Base-by-base conservation (phyloP, 2,888 invertebrate genomes). In the Spodoptera exigua region DNA sequence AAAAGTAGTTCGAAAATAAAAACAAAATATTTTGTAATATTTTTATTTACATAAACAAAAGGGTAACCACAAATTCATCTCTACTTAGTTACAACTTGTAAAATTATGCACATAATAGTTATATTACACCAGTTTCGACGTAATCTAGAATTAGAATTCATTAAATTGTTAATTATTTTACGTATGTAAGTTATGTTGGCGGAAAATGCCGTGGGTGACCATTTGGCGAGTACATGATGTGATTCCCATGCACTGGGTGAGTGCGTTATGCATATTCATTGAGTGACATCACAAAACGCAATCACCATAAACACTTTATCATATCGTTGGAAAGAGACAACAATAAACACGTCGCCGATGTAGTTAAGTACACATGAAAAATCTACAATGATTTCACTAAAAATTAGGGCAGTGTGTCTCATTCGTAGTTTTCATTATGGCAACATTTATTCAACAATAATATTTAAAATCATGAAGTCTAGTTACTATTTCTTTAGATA, bases 1-100 rank as follows among this genome's bases (percentile, higher is more conserved):
- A n/a, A n/a, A 9, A 5, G 21, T 21, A 3, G 7, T 5, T 21
- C 1, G 5, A 16, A 40, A 40, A 39, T 16, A 40, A 40, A 16
- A 27, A 5, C 27, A 27, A 27, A 27, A 27, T 27, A 32, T 3
- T 12, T 45, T 27, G 34, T 35, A 54, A 27, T 27, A 27, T 27
- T 44, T 65, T 64, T 54, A 61, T 68, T 65, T 44, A 68, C 27
- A 68, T 21, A 61, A 47, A 44, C 47, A 40, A 54, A 54, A 35
- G n/a, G 69, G 68, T 65, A 68, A 66, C 55, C 13, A 61, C 21
- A 34, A 45, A 35, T 37, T 55, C 40, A 13, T 45, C 54, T 45
- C 61, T 14, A 39, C 3, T 21, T 61, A 27, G n/a, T 40, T 40
- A 40, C 11, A 44, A 61, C 35, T 32, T 34, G 18, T 53, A 44